Conservation (phyloP, 2,888 invertebrate genomes). For the Myopa tessellatipennis region DNA sequence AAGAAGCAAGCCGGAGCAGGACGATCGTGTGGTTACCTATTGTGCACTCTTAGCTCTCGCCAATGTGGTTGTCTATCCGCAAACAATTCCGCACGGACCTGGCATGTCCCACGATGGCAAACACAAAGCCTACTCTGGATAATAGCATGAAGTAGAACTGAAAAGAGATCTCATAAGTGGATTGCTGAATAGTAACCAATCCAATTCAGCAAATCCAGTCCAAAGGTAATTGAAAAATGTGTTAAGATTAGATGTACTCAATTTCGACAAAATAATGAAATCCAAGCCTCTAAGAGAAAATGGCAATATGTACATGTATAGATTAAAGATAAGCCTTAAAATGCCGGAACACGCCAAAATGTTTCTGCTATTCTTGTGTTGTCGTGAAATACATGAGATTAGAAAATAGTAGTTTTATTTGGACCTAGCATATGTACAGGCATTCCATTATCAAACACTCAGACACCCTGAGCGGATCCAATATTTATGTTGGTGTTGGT, state of each 20-base stretch:
- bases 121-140: conserved; percentile 18
- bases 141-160: background rate
- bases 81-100: conserved; percentile 28
- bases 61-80: background rate
- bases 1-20: conserved; percentile 9
- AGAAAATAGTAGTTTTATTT: no score
- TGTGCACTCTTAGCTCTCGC: conserved; percentile 13
- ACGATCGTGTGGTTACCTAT: conserved; percentile 20
- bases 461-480: no score
- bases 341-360: background rate
- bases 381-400: no score
- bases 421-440: no score
- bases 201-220: conserved; percentile 59
- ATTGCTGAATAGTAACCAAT: conserved; percentile 51
- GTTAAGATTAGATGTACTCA: conserved; percentile 64
- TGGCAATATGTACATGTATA: background rate
- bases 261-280: conserved; percentile 43
- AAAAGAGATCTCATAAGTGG: conserved; percentile 47
- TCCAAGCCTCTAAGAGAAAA: background rate
- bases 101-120: background rate
- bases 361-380: no score
- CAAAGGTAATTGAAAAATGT: conserved; percentile 59
- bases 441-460: no score
- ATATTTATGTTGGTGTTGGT: no score
- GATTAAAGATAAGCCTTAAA: conserved; percentile 17